Conservation (phyloP, 2,888 invertebrate species). For the Periphyllus acericola region DNA sequence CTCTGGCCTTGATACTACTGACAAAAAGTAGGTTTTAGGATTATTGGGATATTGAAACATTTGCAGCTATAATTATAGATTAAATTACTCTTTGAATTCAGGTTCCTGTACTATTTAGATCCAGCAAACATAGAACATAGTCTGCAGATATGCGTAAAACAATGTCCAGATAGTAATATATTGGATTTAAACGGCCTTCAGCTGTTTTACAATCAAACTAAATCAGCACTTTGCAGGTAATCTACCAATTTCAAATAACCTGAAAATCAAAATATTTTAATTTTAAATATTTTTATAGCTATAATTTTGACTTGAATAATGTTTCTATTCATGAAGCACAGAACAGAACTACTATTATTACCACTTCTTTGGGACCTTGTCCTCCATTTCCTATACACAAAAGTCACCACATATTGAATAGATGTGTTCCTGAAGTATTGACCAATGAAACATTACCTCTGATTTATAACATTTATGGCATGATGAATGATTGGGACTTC, state of each 20-base stretch:
- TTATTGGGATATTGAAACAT: neutral
- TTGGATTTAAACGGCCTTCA: constrained; percentile 75
- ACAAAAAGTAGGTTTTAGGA: constrained; percentile 72
- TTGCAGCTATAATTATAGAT: too few species aligned
- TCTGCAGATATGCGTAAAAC: constrained; percentile 87
- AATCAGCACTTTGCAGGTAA: constrained; percentile 80
- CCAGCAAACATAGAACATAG: constrained; percentile 79
- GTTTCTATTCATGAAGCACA: neutral
- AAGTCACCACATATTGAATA: constrained; percentile 82
- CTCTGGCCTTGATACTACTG: constrained; percentile 83
- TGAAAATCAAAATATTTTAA: neutral
- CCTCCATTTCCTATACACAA: constrained; percentile 82
- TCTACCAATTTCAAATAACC: constrained; percentile 32
- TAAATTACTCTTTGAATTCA: constrained; percentile 66
- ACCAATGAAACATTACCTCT: constrained; percentile 75
- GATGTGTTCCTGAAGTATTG: constrained; percentile 84
- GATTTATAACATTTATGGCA: constrained; percentile 78
- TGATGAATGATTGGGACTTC: constrained; percentile 88
- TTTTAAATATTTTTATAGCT: constrained; percentile 40
- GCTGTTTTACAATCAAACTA: constrained; percentile 77
- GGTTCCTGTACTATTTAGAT: constrained; percentile 86
- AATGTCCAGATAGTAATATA: constrained; percentile 81
- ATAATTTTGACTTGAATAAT: constrained; percentile 60
- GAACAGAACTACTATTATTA: constrained; percentile 50
- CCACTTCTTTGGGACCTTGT: constrained; percentile 76